Base-by-base conservation (phyloP, 2,888 invertebrate species). In the Phania funesta region DNA sequence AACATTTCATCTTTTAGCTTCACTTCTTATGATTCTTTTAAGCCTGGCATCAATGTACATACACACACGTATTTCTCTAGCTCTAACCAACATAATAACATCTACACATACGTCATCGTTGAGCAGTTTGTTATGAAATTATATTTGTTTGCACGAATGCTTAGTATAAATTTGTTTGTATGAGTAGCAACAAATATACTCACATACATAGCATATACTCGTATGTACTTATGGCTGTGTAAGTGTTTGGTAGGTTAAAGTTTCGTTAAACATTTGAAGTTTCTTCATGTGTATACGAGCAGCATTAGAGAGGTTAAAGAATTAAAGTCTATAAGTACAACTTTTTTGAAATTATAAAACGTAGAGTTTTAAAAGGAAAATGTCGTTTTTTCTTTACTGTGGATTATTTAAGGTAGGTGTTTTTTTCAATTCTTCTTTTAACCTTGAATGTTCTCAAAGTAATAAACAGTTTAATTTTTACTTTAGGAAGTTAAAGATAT, bases 81-180 rank as follows among this genome's bases (percentile, higher is more conserved):
- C 16, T 26, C 24, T 35, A 2, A 35, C 6, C n/a, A 18, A 44
- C 35, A 58, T 6, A 58, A 24, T 32, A 8, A 38, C 50, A 18
- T 9, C 1, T 22, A n/a, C 9, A 32, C n/a, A 44, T 44, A 71
- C 58, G 41, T 60, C 80, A 73, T 73, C 74, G 78, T 78, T 52
- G 82, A 82, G 35, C 64, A 68, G 82, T 82, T 82, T 82, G 82
- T 78, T 82, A 82, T 78, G 67, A 82, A 82, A 82, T 82, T 82
- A 82, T 82, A 78, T 82, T 82, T 82, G 78, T 82, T 82, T 82
- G 78, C 81, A 81, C 77, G 81, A 81, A 54, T 81, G 81, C 71
- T 70, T 77, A 44, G 41, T 41, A 52, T 35, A 64, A 76, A 41
- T 32, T 76, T 67, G 50, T 76, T 50, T 74, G 32, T 74, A 16